Base-by-base conservation (phyloP, 2,113 vertebrate species). In the Cygnus atratus region DNA sequence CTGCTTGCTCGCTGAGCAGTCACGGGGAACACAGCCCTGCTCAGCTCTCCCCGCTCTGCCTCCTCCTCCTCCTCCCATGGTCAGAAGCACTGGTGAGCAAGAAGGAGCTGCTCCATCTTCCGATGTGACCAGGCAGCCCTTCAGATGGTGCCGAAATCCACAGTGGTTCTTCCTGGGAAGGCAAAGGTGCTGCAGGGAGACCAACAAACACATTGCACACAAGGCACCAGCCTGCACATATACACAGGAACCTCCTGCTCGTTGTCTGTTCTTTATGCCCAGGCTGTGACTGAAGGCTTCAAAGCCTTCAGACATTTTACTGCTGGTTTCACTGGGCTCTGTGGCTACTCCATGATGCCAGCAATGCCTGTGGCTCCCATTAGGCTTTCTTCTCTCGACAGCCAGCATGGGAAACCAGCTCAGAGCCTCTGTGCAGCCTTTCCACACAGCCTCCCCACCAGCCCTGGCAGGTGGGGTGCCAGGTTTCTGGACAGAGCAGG, bases 121-220 rank as follows among this genome's bases (percentile, higher is more conserved):
- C 8, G 2, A 6, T 3, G 0, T 75, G 52, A 68, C 19, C 7
- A 46, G 50, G 19, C 8, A 63, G 24, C 17, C 62, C 41, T 41
- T 39, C 26, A 4, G 43, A 31, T 29, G 39, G 11, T 0, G 0
- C 25, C 1, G 0, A 80, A 86, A 26, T 55, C 14, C 1, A 0
- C 65, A 4, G 26, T 21, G 26, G 20, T 33, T 72, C 57, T 74
- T 84, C n/a, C 9, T 20, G 62, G 20, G 46, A 84, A 4, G 0
- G 0, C n/a, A 52, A 37, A 57, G 44, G 28, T 0, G 0, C 28
- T 52, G 18, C 19, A n/a, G 66, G 28, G 18, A 66, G 50, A 77
- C 39, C 3, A 7, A 12, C 8, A 70, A 75, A 37, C 20, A 20
- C 37, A 43, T 43, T 35, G n/a, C 6, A 6, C 11, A 16, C 0